Evolutionary conservation across 2,888 invertebrate species (phyloP), one percentile per base, ranked within the genome.

Genomic region (Mimas tiliae): DNA sequence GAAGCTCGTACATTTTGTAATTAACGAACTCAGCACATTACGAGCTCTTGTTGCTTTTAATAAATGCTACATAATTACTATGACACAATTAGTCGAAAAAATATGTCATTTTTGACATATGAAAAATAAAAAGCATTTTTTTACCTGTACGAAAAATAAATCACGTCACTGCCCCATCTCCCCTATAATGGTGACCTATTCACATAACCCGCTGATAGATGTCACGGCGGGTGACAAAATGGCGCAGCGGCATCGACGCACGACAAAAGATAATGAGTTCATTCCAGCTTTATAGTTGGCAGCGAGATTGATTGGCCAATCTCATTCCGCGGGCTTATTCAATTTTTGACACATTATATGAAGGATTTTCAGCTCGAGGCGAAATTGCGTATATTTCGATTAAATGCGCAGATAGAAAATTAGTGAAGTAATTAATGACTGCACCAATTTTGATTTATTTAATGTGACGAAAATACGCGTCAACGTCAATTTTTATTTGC

Each of bases 201-300:
- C 52, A 65, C 50, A 19, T 71, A 68, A 70, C 69, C 69, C 67
- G 67, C 52, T 63, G 65, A 71, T 71, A 66, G 65, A 55, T 68
- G 52, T 62, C 69, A 68, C 71, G 71, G 58, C 69, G 70, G 66
- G 63, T 69, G 67, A 70, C 70, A 71, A 70, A 72, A 70, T 71
- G 72, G 68, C 68, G 63, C 64, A 68, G 19, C 50, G 62, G 62
- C 62, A 68, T 68, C 65, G 70, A 70, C 69, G 72, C 67, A 50
- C 66, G 70, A 68, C 71, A 68, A 69, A 68, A 68, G 70, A 63
- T 73, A 72, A 76, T 71, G 72, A 73, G 72, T 69, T 69, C 69
- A 69, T 72, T 67, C 42, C 65, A 66, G 62, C 64, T 69, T 68
- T 68, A 71, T 70, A 58, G 58, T 58, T 58, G 58, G 58, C 58